Evolutionary conservation across 2,888 invertebrate species (phyloP).

Genomic region (Cosmia pyralina): DNA sequence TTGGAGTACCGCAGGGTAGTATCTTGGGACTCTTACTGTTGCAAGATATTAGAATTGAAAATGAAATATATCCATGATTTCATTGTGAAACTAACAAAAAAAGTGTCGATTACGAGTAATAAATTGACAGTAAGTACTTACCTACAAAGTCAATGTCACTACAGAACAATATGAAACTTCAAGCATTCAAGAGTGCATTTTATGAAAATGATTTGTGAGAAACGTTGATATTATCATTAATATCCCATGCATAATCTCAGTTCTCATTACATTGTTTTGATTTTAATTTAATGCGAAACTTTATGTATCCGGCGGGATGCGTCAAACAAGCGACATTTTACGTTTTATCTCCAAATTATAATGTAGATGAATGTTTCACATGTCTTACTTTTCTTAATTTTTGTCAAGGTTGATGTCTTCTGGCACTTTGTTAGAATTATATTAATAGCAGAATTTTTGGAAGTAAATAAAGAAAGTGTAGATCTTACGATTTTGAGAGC

Average conservation of each 20-base stretch:
- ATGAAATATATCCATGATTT: background rate
- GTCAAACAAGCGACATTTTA: constrained; percentile 40
- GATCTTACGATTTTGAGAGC: constrained; percentile 18
- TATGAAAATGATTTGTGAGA: background rate
- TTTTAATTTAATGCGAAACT: constrained; percentile 36
- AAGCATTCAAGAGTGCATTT: background rate
- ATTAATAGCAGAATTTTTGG: constrained; percentile 35
- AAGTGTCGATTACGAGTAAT: too few relatives aligned
- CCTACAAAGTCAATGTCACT: constrained; percentile 8
- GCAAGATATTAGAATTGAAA: background rate
- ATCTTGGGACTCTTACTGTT: constrained; percentile 2
- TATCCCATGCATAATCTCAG: constrained; percentile 11
- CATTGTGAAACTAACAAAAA: background rate
- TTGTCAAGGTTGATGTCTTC: constrained; percentile 31
- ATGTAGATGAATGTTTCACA: constrained; percentile 24
- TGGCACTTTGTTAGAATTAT: constrained; percentile 39
- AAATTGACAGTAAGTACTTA: background rate
- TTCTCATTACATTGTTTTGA: constrained; percentile 43
- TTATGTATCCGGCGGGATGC: constrained; percentile 39
- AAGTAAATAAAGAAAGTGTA: constrained; percentile 29
- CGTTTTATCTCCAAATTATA: constrained; percentile 36
- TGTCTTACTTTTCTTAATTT: constrained; percentile 31
- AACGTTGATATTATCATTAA: constrained; percentile 3
- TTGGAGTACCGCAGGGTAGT: background rate
- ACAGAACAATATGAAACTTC: constrained; percentile 1